phyloP scores from a whole-genome alignment of 2,113 vertebrate genomes.

The Anguilla rostrata region DNA sequence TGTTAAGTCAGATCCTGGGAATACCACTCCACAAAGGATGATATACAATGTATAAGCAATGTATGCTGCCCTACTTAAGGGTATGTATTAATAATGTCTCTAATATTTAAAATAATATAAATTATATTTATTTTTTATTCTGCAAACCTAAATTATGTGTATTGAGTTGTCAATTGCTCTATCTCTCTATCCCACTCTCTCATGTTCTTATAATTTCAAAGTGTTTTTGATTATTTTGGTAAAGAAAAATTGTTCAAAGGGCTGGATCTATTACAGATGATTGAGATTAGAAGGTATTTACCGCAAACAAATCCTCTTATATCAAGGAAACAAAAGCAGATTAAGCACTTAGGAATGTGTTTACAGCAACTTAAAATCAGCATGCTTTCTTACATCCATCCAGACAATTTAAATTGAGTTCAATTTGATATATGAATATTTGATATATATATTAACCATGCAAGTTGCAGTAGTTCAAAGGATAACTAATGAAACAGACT shows the following conservation, averaged over 20 bases:
- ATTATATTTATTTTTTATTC: too few relatives aligned
- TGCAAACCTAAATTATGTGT: too few relatives aligned
- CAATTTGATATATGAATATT: not conserved
- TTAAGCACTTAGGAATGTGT: slow-evolving; percentile 4
- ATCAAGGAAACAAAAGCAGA: slow-evolving; percentile 18
- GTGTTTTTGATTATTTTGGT: not conserved
- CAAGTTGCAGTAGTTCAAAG: not conserved
- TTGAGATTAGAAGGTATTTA: slow-evolving; percentile 15
- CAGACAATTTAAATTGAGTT: not conserved
- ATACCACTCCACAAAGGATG: not conserved
- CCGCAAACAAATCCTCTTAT: slow-evolving; percentile 25
- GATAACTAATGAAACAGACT: not conserved
- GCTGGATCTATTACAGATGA: slow-evolving; percentile 25
- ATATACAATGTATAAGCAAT: not conserved
- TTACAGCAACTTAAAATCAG: slow-evolving; percentile 3
- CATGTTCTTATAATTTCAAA: too few relatives aligned
- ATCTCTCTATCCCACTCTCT: too few relatives aligned
- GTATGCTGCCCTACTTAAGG: not conserved
- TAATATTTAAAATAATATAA: too few relatives aligned
- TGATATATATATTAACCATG: not conserved
- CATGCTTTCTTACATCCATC: not conserved
- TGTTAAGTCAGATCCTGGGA: not conserved
- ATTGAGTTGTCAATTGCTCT: too few relatives aligned
- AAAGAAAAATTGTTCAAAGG: not conserved
- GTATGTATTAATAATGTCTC: too few relatives aligned